A percentile compares a stretch with the other conserved stretches of the same genome.
Conservation (phyloP, 2,888 invertebrate species). For the Caenorhabditis virilis region DNA sequence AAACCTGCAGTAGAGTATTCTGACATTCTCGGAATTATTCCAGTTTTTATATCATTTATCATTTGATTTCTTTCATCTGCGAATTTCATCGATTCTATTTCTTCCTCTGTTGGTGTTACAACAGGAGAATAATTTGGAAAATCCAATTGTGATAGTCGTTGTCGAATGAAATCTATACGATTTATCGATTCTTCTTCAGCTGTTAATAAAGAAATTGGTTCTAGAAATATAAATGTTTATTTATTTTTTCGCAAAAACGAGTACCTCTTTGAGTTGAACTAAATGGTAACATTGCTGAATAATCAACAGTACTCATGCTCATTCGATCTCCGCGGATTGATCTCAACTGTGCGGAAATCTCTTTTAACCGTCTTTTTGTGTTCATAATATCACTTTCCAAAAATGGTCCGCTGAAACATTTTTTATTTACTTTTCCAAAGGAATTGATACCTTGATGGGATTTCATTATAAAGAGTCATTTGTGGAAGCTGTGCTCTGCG, state of each 20-base stretch:
- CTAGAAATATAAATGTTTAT: background rate
- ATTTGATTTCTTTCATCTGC: conserved; percentile 11
- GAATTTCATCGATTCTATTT: conserved; percentile 13
- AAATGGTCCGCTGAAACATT: conserved; percentile 26
- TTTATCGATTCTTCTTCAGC: background rate
- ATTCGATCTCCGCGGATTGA: background rate
- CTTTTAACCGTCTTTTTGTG: conserved; percentile 26
- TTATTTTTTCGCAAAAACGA: background rate
- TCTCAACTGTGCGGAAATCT: conserved; percentile 34
- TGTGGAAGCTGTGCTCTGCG: conserved; percentile 7
- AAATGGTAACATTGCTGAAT: conserved; percentile 13
- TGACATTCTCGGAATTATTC: too few species aligned
- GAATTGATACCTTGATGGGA: background rate
- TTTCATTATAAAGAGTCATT: background rate
- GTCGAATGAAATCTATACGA: conserved; percentile 13
- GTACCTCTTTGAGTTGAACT: background rate
- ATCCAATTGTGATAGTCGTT: conserved; percentile 11
- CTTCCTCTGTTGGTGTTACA: conserved; percentile 19
- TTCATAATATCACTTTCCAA: conserved; percentile 32
- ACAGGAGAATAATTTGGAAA: conserved; percentile 13
- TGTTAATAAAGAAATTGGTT: background rate
- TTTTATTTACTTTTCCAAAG: background rate
- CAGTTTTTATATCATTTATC: too few species aligned
- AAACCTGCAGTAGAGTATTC: too few species aligned
- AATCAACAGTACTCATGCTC: conserved; percentile 17